phyloP scores from a whole-genome alignment of 2,888 invertebrate genomes.

The Timema podura region DNA sequence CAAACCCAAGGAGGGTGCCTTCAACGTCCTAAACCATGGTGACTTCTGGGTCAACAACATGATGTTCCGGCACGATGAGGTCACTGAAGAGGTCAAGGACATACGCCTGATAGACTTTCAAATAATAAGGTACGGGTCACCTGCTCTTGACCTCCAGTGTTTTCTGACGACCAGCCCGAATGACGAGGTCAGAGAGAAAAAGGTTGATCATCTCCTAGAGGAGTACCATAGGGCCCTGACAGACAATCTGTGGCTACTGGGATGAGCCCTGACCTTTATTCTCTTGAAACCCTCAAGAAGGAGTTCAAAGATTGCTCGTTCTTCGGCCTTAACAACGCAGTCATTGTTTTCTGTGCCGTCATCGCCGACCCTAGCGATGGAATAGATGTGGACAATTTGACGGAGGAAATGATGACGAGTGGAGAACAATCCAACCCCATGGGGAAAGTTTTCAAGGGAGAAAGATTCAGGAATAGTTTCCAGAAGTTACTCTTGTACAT shows the following conservation, averaged over 20 bases:
- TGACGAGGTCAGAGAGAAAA: slow-evolving; percentile 19
- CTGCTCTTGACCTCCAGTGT: slow-evolving; percentile 29
- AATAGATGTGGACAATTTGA: slow-evolving; percentile 17
- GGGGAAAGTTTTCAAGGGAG: slow-evolving; percentile 17
- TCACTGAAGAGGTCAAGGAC: slow-evolving; percentile 11
- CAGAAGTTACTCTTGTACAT: slow-evolving; percentile 19
- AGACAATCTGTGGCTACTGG: slow-evolving; percentile 18
- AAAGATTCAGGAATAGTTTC: slow-evolving; percentile 9
- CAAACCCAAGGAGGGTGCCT: slow-evolving; percentile 9
- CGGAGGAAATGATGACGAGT: not conserved
- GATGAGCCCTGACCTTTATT: slow-evolving; percentile 16
- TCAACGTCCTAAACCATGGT: slow-evolving; percentile 30
- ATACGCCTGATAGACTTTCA: slow-evolving; percentile 31
- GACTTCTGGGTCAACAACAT: slow-evolving; percentile 32
- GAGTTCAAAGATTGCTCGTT: slow-evolving; percentile 28
- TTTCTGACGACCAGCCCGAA: slow-evolving; percentile 28
- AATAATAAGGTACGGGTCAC: slow-evolving; percentile 27
- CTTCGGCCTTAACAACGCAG: slow-evolving; percentile 28
- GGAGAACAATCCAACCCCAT: slow-evolving; percentile 11
- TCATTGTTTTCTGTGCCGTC: slow-evolving; percentile 26
- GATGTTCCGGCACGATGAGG: slow-evolving; percentile 21
- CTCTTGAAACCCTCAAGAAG: slow-evolving; percentile 27
- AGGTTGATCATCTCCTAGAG: slow-evolving; percentile 26
- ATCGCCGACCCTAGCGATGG: slow-evolving; percentile 25
- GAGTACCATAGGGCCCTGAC: slow-evolving; percentile 24